Percentiles rank a stretch among this genome's conserved stretches.
Conservation (phyloP, 37 sponge, comb jelly and placozoan genomes). For the Axinella damicornis region DNA sequence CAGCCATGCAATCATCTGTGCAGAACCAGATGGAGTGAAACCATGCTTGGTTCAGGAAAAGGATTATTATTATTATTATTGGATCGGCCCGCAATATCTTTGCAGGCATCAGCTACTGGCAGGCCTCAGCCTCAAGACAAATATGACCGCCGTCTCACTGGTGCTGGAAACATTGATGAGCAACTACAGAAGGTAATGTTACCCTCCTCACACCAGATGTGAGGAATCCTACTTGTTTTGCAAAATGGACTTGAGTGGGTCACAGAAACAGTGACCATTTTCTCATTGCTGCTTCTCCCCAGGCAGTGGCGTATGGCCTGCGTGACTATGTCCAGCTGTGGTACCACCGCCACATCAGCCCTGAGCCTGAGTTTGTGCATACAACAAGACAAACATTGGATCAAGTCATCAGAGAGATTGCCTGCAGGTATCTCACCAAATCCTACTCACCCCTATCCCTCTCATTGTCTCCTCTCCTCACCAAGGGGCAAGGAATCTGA, state of each 20-base stretch:
- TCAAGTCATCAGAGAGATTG: conserved; percentile 10
- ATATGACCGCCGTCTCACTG: conserved; percentile 39
- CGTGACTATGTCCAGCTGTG: conserved; percentile 68
- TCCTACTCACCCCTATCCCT: too few relatives aligned
- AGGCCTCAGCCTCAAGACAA: neutral
- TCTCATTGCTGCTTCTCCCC: neutral
- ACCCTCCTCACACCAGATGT: neutral
- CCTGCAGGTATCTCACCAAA: conserved; percentile 27
- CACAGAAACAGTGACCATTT: too few relatives aligned
- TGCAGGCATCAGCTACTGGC: neutral
- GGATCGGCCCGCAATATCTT: too few relatives aligned
- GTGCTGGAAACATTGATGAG: conserved; percentile 56
- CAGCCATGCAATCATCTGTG: too few relatives aligned
- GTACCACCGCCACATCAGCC: conserved; percentile 60
- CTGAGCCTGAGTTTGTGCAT: conserved; percentile 42
- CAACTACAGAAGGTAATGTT: conserved; percentile 56
- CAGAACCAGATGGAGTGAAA: too few relatives aligned
- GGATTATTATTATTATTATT: too few relatives aligned
- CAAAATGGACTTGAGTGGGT: too few relatives aligned
- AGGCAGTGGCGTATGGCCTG: conserved; percentile 33
- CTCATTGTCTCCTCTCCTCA: neutral
- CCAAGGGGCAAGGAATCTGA: conserved; percentile 56
- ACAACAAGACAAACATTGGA: neutral
- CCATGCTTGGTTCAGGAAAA: too few relatives aligned
- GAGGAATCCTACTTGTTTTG: neutral